A percentile compares a stretch with the other conserved stretches of the same genome.
Evolutionary conservation across 2,888 invertebrate species (phyloP).

Genomic region (Synergus gifuensis): DNA sequence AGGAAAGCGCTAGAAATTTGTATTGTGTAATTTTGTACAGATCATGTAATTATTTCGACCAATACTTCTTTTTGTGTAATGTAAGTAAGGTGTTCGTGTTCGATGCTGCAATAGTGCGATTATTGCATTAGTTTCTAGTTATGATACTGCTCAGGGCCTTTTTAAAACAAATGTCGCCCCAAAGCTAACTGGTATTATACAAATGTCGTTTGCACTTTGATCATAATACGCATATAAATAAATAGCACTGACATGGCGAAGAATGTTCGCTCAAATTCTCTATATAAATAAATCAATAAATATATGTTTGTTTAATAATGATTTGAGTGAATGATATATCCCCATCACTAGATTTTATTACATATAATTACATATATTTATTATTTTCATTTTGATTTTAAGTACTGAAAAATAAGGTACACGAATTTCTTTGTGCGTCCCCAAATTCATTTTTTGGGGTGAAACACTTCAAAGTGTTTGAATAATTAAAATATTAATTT

Average conservation of each 20-base stretch:
- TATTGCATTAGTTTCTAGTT: not conserved
- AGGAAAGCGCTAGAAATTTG: not conserved
- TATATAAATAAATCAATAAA: slow-evolving; percentile 38
- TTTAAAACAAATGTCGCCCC: slow-evolving; percentile 16
- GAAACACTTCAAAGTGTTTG: too few relatives aligned
- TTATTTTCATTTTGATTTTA: not conserved
- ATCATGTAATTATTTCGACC: slow-evolving; percentile 13
- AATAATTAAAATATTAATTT: too few relatives aligned
- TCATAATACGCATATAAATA: slow-evolving; percentile 17
- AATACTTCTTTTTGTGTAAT: slow-evolving; percentile 25
- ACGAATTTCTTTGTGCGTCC: too few relatives aligned
- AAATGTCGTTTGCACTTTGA: slow-evolving; percentile 31
- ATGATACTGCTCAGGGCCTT: not conserved
- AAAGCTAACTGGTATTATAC: slow-evolving; percentile 12
- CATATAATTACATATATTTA: not conserved
- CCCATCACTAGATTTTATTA: not conserved
- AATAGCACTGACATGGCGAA: slow-evolving; percentile 37
- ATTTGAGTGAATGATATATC: not conserved
- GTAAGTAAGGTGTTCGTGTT: slow-evolving; percentile 20
- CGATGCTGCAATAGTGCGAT: slow-evolving; percentile 12
- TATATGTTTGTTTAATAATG: slow-evolving; percentile 26
- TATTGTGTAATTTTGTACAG: slow-evolving; percentile 21
- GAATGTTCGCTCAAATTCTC: slow-evolving; percentile 32
- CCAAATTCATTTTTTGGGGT: too few relatives aligned
- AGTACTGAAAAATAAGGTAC: not conserved